Conservation (phyloP, 2,888 invertebrate genomes). For the Apoda limacodes region DNA sequence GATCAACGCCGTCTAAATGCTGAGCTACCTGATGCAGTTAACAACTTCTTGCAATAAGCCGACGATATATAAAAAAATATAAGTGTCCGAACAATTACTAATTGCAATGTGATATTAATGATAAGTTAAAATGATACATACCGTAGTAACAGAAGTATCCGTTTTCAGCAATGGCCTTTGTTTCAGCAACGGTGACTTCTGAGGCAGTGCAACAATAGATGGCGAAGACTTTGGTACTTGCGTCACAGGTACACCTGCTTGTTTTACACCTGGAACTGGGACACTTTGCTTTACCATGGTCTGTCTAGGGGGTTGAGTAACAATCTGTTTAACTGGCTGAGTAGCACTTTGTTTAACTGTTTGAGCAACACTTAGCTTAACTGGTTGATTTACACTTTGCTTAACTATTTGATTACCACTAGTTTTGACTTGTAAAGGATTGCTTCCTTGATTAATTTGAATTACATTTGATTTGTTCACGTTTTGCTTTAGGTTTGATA, state of each 20-base stretch:
- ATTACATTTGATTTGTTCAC: slow-evolving; percentile 9
- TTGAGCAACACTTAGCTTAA: too few relatives aligned
- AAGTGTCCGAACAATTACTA: not conserved
- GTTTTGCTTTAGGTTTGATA: slow-evolving; percentile 12
- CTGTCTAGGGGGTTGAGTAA: too few relatives aligned
- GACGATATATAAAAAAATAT: slow-evolving; percentile 3
- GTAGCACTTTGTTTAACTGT: too few relatives aligned
- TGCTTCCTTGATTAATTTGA: slow-evolving; percentile 9
- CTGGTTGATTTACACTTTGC: too few relatives aligned
- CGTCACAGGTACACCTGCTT: not conserved
- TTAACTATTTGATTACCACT: too few relatives aligned
- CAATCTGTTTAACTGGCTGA: too few relatives aligned
- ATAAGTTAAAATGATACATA: slow-evolving; percentile 17
- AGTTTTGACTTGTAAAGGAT: too few relatives aligned
- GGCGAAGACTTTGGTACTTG: slow-evolving; percentile 7
- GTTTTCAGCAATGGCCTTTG: slow-evolving; percentile 42
- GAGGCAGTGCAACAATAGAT: slow-evolving; percentile 31
- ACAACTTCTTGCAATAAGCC: too few relatives aligned
- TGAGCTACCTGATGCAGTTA: slow-evolving; percentile 18
- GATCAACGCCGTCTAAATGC: too few relatives aligned
- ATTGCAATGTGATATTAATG: slow-evolving; percentile 1
- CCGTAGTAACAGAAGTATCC: slow-evolving; percentile 32
- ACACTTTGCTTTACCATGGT: slow-evolving; percentile 1
- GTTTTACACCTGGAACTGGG: not conserved
- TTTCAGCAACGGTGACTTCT: slow-evolving; percentile 45